These are phyloP conservation scores for Lepetodrilus schrolli DNA, from an alignment of 2,888 invertebrate species.

Conservation along the genomic window DNA sequence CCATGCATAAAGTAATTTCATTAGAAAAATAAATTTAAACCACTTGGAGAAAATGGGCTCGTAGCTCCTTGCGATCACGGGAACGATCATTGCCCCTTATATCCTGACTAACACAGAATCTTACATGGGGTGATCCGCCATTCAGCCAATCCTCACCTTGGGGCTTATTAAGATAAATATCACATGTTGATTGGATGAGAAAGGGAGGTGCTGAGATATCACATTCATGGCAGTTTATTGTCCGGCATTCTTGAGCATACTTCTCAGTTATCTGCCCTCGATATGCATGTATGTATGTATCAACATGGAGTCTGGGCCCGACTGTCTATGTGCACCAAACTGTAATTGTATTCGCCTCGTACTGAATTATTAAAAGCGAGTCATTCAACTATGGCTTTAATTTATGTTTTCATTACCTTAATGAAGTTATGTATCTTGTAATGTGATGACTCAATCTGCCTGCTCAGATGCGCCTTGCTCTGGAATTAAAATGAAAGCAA, in stretches of 20 bases:
- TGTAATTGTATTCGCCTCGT: background rate
- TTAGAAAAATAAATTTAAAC: constrained; percentile 25
- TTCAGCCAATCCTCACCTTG: background rate
- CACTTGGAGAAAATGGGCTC: background rate
- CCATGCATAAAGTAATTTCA: constrained; percentile 8
- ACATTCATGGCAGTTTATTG: background rate
- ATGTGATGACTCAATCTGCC: constrained; percentile 5
- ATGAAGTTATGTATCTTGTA: constrained; percentile 8
- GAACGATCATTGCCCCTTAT: background rate
- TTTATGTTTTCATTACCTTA: constrained; percentile 10
- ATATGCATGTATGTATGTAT: background rate
- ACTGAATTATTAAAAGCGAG: background rate
- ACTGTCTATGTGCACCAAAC: background rate
- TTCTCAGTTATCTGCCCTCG: no score
- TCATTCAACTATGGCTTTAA: constrained; percentile 7
- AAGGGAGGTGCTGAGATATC: background rate
- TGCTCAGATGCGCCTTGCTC: background rate
- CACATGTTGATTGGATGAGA: background rate
- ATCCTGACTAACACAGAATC: background rate
- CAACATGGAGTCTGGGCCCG: background rate
- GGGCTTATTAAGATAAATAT: constrained; percentile 19
- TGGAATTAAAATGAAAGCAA: no score
- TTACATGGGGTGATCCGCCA: background rate
- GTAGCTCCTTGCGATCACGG: background rate
- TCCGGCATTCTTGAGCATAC: no score